Percentiles rank a stretch among this genome's conserved stretches.
These are phyloP conservation scores for Characodon lateralis DNA, from an alignment of 2,797 vertebrate genomes.

Conservation along the genomic window DNA sequence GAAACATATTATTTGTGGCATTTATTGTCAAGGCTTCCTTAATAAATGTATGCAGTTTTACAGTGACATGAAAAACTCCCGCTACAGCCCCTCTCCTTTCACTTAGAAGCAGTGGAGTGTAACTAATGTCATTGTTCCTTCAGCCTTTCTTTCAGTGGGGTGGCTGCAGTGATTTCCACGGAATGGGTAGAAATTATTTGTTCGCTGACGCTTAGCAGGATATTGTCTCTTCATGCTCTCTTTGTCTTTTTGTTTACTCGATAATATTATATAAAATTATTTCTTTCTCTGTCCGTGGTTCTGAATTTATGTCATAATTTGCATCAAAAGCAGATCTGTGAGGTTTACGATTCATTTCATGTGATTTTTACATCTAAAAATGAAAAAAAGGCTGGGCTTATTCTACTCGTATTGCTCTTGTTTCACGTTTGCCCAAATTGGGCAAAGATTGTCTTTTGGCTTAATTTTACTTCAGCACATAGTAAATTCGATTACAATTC, in stretches of 20 bases:
- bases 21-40: neutral
- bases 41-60: conserved; percentile 19
- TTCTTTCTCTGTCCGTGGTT: conserved; percentile 71
- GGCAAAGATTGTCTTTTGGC: neutral
- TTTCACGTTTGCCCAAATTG: neutral
- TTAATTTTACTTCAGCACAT: neutral
- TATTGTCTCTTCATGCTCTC: neutral
- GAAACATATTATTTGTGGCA: too few species aligned
- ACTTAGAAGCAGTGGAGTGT: conserved; percentile 47
- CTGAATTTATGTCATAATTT: conserved; percentile 60
- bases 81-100: conserved; percentile 33
- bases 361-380: too few species aligned
- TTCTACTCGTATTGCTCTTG: neutral
- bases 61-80: conserved; percentile 24
- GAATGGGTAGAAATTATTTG: conserved; percentile 15
- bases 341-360: neutral
- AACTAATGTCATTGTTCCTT: conserved; percentile 67
- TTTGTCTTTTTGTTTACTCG: neutral
- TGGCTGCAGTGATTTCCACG: conserved; percentile 22
- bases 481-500: too few species aligned
- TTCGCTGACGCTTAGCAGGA: neutral
- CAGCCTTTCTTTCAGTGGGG: conserved; percentile 28
- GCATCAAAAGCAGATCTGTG: neutral
- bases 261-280: conserved; percentile 6
- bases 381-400: too few species aligned